Evolutionary conservation across 2,888 invertebrate species (phyloP).

Genomic region (Platerodrilus igneus): DNA sequence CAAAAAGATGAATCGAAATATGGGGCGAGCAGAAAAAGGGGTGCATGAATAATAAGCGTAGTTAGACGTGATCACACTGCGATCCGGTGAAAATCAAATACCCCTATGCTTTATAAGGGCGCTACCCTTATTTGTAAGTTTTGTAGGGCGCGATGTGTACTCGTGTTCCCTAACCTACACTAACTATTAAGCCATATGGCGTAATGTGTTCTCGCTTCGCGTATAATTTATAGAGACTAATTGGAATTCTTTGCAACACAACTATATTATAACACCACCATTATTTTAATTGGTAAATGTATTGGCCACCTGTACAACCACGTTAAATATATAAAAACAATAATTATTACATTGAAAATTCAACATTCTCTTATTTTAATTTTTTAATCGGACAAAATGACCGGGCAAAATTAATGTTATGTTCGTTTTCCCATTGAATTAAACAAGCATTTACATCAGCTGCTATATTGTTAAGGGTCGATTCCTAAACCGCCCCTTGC

Average conservation of each 20-base stretch:
- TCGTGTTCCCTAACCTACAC: slow-evolving; percentile 13
- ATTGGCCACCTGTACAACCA: too few relatives aligned
- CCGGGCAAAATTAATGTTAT: too few relatives aligned
- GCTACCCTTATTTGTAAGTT: slow-evolving; percentile 18
- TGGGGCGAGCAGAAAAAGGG: slow-evolving; percentile 11
- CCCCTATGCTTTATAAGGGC: slow-evolving; percentile 19
- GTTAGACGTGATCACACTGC: too few relatives aligned
- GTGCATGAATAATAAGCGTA: slow-evolving; percentile 21
- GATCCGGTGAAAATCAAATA: slow-evolving; percentile 20
- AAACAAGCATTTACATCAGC: slow-evolving; percentile 38
- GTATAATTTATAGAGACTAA: too few relatives aligned
- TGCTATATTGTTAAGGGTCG: slow-evolving; percentile 35
- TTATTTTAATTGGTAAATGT: too few relatives aligned
- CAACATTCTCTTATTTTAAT: too few relatives aligned
- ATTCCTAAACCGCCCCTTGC: slow-evolving; percentile 34
- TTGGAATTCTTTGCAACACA: too few relatives aligned
- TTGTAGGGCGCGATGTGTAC: slow-evolving; percentile 12
- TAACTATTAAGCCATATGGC: slow-evolving; percentile 15
- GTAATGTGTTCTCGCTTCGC: slow-evolving; percentile 8
- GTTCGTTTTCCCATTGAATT: slow-evolving; percentile 31
- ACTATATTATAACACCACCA: too few relatives aligned
- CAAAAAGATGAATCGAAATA: too few relatives aligned
- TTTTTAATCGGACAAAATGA: too few relatives aligned
- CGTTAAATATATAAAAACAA: too few relatives aligned
- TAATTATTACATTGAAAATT: too few relatives aligned